Evolutionary conservation across 1,140 invertebrate genomes (phyloP).

Genomic region (Conus betulinus): DNA sequence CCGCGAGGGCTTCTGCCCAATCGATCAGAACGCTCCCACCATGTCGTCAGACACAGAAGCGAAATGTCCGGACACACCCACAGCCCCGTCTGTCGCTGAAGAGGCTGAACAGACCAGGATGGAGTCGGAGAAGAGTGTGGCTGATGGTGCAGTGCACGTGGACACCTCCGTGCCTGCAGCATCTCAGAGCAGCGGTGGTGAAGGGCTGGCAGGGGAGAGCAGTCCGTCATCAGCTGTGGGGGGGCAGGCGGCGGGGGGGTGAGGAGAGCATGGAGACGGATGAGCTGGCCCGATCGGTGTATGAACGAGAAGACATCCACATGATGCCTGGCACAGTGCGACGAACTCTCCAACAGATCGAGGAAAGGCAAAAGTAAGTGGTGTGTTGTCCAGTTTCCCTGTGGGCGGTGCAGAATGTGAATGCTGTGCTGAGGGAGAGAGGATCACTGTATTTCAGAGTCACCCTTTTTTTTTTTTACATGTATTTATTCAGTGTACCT

Average conservation of each 20-base stretch:
- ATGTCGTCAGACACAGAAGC: not conserved
- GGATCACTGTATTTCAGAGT: too few species aligned
- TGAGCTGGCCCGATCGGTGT: constrained; percentile 55
- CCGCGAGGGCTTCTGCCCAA: constrained; percentile 79
- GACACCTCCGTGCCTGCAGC: not conserved
- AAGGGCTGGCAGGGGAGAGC: not conserved
- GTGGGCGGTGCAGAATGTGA: too few species aligned
- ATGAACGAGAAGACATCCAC: constrained; percentile 70
- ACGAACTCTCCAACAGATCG: constrained; percentile 84
- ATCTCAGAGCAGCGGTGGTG: not conserved
- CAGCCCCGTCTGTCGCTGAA: not conserved
- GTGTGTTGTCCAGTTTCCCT: too few species aligned
- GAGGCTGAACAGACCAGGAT: not conserved
- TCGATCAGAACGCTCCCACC: constrained; percentile 40
- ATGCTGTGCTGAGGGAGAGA: too few species aligned
- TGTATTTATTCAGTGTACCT: too few species aligned
- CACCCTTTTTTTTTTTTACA: too few species aligned
- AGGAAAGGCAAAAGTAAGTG: constrained; percentile 72
- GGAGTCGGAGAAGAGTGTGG: not conserved
- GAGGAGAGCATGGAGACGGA: constrained; percentile 11
- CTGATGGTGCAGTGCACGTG: not conserved
- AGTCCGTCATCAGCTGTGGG: not conserved
- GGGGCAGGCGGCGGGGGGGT: not conserved
- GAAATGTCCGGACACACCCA: not conserved
- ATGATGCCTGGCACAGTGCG: constrained; percentile 65